Conservation (phyloP, 2,888 invertebrate species). For the Acronicta psi region DNA sequence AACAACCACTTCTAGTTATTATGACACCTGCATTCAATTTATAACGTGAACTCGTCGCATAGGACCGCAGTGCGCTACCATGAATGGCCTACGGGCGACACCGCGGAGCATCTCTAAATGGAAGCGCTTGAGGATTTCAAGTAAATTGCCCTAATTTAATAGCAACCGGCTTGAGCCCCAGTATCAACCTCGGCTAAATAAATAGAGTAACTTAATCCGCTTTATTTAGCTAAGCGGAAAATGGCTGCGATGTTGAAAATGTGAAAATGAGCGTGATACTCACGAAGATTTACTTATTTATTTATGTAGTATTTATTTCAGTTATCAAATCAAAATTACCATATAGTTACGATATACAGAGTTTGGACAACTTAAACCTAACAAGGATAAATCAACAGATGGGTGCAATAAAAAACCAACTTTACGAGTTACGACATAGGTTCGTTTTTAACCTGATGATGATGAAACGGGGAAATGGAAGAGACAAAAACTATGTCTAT, state of each 20-base stretch:
- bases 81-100: slow-evolving; percentile 1
- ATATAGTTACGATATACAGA: too few relatives aligned
- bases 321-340: too few relatives aligned
- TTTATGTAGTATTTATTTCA: too few relatives aligned
- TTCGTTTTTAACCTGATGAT: too few relatives aligned
- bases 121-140: slow-evolving; percentile 30
- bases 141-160: slow-evolving; percentile 48
- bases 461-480: too few relatives aligned
- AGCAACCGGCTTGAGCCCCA: slow-evolving; percentile 20
- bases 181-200: slow-evolving; percentile 39
- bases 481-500: too few relatives aligned
- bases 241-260: slow-evolving; percentile 24
- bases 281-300: background rate
- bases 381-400: too few relatives aligned
- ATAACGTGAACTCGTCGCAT: slow-evolving; percentile 6
- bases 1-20: too few relatives aligned
- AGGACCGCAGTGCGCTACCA: slow-evolving; percentile 47
- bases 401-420: too few relatives aligned
- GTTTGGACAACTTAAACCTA: too few relatives aligned
- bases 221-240: slow-evolving; percentile 35
- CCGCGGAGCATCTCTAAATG: slow-evolving; percentile 24
- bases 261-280: slow-evolving; percentile 26
- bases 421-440: too few relatives aligned
- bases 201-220: slow-evolving; percentile 46
- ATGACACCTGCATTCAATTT: background rate